Evolutionary conservation across 2,888 invertebrate genomes (phyloP).

Genomic region (Agrenia bidenticulata): DNA sequence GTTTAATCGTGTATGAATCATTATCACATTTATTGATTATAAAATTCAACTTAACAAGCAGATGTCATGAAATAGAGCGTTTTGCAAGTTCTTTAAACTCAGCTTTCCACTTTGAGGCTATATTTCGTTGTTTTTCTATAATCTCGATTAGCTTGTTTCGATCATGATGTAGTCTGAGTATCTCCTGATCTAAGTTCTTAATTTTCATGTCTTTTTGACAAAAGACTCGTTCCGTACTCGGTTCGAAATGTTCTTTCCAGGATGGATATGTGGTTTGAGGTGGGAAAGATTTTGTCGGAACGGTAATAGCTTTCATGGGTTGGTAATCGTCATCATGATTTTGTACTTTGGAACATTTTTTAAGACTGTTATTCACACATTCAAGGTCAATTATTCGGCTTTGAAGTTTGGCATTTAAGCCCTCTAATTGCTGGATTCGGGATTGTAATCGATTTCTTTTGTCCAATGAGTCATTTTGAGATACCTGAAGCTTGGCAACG

Average conservation of each 20-base stretch:
- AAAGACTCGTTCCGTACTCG: no score
- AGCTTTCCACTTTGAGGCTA: neutral
- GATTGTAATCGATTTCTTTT: neutral
- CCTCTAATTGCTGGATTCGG: neutral
- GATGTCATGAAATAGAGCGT: no score
- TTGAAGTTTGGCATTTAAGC: neutral
- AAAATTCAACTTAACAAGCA: no score
- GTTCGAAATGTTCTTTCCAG: neutral
- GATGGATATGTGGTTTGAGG: no score
- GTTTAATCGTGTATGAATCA: no score
- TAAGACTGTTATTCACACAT: neutral
- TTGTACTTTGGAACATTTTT: no score
- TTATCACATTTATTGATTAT: no score
- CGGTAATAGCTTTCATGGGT: no score
- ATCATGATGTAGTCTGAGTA: neutral
- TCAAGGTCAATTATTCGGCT: neutral
- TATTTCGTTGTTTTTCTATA: neutral
- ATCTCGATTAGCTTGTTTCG: neutral
- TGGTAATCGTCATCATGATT: no score
- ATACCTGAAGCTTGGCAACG: neutral
- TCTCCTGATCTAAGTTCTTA: neutral
- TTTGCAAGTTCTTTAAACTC: slow-evolving; percentile 2
- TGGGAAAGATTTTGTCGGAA: no score
- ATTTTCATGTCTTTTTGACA: neutral
- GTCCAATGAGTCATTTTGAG: neutral